Evolutionary conservation across 1,140 invertebrate species (phyloP).

Genomic region (Nasonia giraulti): DNA sequence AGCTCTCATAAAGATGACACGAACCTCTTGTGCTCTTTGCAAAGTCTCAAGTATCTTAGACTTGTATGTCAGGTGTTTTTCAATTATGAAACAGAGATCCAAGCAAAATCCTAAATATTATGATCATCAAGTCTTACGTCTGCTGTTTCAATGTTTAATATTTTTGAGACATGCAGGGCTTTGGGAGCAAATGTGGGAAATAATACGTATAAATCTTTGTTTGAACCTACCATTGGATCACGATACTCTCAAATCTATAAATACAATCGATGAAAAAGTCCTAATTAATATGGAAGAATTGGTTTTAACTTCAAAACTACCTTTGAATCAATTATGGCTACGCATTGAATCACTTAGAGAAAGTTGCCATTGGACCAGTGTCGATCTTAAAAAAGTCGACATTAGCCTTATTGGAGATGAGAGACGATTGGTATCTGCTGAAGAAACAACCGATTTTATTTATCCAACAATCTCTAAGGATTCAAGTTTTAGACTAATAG

Average conservation of each 20-base stretch:
- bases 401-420: constrained; percentile 74
- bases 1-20: constrained; percentile 75
- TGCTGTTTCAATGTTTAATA: constrained; percentile 77
- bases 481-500: constrained; percentile 75
- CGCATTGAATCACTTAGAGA: constrained; percentile 79
- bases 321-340: constrained; percentile 81
- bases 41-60: constrained; percentile 75
- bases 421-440: constrained; percentile 77
- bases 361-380: constrained; percentile 78
- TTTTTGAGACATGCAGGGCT: constrained; percentile 81
- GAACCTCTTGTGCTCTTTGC: constrained; percentile 78
- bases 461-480: constrained; percentile 77
- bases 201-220: constrained; percentile 77
- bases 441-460: constrained; percentile 79
- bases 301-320: constrained; percentile 78
- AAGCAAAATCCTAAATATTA: constrained; percentile 59
- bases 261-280: constrained; percentile 73
- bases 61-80: constrained; percentile 76
- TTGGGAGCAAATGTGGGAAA: constrained; percentile 79
- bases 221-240: constrained; percentile 75
- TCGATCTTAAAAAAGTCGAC: constrained; percentile 65
- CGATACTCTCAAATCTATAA: constrained; percentile 68
- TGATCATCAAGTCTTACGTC: constrained; percentile 67
- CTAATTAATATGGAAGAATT: constrained; percentile 79
- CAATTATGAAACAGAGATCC: constrained; percentile 72